These are phyloP conservation scores for Plebejus melissa DNA, from an alignment of 2,888 invertebrate genomes.

Conservation along the genomic window DNA sequence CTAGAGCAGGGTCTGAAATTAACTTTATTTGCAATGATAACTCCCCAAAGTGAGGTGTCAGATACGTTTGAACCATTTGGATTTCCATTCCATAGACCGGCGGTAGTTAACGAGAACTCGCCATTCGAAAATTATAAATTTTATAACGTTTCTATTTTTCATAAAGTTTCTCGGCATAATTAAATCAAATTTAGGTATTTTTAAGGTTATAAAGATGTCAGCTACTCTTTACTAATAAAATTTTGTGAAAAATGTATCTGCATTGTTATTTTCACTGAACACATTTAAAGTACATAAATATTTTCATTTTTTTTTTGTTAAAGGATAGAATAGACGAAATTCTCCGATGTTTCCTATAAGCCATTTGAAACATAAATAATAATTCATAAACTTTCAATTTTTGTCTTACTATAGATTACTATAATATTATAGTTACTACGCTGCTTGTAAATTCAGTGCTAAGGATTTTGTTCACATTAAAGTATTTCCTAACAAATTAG, in stretches of 20 bases:
- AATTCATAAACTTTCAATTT: too few species aligned
- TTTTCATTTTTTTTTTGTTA: background rate
- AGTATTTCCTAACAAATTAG: too few species aligned
- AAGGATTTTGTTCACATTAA: too few species aligned
- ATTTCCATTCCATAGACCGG: conserved; percentile 65
- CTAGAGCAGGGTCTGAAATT: conserved; percentile 55
- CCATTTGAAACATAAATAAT: too few species aligned
- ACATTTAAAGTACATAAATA: background rate
- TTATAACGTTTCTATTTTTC: conserved; percentile 58
- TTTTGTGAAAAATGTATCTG: background rate
- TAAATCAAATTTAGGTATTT: conserved; percentile 44
- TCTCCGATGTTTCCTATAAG: too few species aligned
- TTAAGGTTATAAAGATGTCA: background rate
- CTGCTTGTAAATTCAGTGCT: too few species aligned
- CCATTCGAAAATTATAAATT: conserved; percentile 57
- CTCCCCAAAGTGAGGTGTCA: conserved; percentile 44
- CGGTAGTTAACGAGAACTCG: conserved; percentile 42
- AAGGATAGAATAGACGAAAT: background rate
- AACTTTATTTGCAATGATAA: conserved; percentile 62
- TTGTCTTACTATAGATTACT: too few species aligned
- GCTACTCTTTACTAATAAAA: background rate
- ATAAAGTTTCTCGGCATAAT: conserved; percentile 56
- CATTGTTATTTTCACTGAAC: background rate
- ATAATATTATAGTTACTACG: too few species aligned
- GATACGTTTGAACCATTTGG: conserved; percentile 53